Base-by-base conservation (phyloP, 2,797 vertebrate species). In the Valencia hispanica region DNA sequence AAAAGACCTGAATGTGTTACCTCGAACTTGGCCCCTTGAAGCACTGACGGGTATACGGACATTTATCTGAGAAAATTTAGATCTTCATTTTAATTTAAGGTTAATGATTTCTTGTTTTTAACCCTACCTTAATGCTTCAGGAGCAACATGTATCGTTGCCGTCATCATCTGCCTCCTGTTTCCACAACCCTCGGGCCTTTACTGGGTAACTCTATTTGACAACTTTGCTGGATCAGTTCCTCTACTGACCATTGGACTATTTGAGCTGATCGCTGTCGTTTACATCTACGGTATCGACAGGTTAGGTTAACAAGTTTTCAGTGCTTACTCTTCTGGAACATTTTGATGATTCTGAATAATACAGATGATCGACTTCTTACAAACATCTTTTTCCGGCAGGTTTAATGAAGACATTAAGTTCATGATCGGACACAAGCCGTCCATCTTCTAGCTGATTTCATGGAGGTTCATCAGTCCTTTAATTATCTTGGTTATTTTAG, bases 171-270 rank as follows among this genome's bases (percentile, higher is more conserved):
- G 95, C 11, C 92, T 97, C 70, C 93, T 99, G 89, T 99, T 99
- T 92, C 93, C 96, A 0, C 95, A 97, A 88, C 82, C 89, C 0
- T 98, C 97, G 1, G 97, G 98, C 17, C 93, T 97, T 83, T 98
- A 99, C 84, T 99, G 97, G 98, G 92, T 99, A 22, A 94, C 95
- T n/a, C 91, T 99, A 4, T 96, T 99, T 82, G 97, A 99, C 71
- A 70, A 72, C 43, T 99, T 97, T 71, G 97, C 96, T 6, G 97
- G 96, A 73, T 99, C 98, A 15, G 95, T 99, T 76, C 97, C 98
- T 1, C 92, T 99, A 75, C 93, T 99, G 27, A 86, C 96, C 70
- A 96, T 97, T 8, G 97, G 96, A 27, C 95, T 99, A 81, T 96
- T 92, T 78, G 97, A 99, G 93, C 96, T 97, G 96, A 93, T 97